phyloP scores from a whole-genome alignment of 2,888 invertebrate species.

The Phytoseiulus persimilis region DNA sequence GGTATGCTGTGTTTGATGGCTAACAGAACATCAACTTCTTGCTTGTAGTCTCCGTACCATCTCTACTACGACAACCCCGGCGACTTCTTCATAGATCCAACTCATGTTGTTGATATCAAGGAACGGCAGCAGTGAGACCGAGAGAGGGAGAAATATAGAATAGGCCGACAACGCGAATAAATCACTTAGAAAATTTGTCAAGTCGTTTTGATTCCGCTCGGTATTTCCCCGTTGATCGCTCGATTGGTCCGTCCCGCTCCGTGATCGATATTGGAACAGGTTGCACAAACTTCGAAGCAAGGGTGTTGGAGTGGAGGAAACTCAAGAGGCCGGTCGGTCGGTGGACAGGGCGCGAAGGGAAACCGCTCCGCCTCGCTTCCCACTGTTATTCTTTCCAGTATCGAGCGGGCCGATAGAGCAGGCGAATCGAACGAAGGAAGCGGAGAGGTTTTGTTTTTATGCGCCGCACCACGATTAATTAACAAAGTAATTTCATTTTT shows the following conservation, averaged over 20 bases:
- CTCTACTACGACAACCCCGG: neutral
- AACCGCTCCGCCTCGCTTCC: neutral
- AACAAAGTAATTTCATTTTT: constrained; percentile 38
- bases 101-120: constrained; percentile 9
- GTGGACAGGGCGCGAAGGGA: neutral
- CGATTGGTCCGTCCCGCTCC: neutral
- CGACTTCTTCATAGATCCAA: constrained; percentile 26
- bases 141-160: no score
- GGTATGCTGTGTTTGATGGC: no score
- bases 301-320: neutral
- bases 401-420: neutral
- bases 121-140: neutral
- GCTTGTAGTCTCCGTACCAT: neutral
- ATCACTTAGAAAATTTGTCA: neutral
- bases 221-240: neutral
- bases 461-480: constrained; percentile 21
- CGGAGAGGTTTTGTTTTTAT: neutral
- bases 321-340: neutral
- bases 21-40: neutral
- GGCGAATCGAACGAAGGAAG: neutral
- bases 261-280: neutral
- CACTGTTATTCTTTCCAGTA: neutral
- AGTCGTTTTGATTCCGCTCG: neutral
- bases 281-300: neutral
- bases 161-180: neutral